Percentiles rank a stretch among this genome's conserved stretches.
Evolutionary conservation across 2,113 vertebrate genomes (phyloP).

Genomic region (Cettia cetti): DNA sequence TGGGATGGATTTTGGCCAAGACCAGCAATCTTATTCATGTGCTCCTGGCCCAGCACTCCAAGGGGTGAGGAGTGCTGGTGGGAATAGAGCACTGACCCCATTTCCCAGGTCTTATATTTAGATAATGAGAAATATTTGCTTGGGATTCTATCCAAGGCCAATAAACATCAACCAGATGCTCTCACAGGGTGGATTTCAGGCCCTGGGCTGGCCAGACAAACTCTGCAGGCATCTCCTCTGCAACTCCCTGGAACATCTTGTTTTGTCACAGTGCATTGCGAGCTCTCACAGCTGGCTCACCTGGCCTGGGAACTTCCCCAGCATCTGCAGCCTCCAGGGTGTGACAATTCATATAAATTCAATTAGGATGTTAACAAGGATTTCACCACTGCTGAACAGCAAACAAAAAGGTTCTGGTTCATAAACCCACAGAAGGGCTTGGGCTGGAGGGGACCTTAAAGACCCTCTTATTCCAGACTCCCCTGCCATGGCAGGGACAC

Average conservation of each 20-base stretch:
- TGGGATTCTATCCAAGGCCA: slow-evolving; percentile 50
- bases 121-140: slow-evolving; percentile 68
- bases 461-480: neutral
- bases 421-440: neutral
- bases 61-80: slow-evolving; percentile 26
- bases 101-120: slow-evolving; percentile 80
- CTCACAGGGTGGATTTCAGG: slow-evolving; percentile 35
- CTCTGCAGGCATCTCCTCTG: neutral
- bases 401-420: neutral
- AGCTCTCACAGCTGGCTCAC: neutral
- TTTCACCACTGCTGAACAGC: neutral
- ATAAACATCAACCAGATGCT: neutral
- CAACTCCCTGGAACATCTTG: neutral
- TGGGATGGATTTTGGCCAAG: neutral
- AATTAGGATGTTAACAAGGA: neutral
- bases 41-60: neutral
- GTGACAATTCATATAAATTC: rapidly evolving
- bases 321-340: neutral
- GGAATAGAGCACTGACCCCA: neutral
- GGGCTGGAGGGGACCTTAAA: neutral
- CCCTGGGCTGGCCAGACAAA: neutral
- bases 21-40: neutral
- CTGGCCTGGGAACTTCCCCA: neutral
- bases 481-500: neutral
- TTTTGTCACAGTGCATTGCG: neutral